Conservation (phyloP, 2,113 vertebrate genomes). For the Microtus montanus region DNA sequence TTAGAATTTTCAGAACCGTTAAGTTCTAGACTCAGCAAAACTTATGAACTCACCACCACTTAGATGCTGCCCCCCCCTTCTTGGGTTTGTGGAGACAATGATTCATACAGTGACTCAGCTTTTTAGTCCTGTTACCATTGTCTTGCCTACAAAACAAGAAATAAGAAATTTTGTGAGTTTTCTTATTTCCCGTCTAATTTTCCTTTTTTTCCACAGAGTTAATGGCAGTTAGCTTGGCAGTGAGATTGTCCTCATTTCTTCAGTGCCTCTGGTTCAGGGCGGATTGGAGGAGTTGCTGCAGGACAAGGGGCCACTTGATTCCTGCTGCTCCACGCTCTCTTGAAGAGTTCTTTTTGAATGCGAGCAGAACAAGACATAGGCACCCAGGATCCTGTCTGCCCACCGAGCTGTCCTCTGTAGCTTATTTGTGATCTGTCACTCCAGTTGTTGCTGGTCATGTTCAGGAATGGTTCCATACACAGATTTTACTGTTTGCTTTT, state of each 20-base stretch:
- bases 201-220: background rate
- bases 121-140: background rate
- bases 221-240: background rate
- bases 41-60: background rate
- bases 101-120: background rate
- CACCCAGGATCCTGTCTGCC: background rate
- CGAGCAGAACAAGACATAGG: background rate
- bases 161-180: background rate
- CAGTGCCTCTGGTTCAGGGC: background rate
- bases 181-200: constrained; percentile 19
- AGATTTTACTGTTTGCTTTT: constrained; percentile 53
- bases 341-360: background rate
- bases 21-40: background rate
- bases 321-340: background rate
- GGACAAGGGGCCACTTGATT: background rate
- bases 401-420: background rate
- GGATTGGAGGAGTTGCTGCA: background rate
- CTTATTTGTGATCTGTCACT: background rate
- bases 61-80: background rate
- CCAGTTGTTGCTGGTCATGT: background rate
- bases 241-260: background rate
- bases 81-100: background rate
- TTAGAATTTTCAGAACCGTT: constrained; percentile 35
- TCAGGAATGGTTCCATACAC: constrained; percentile 49
- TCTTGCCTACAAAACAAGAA: background rate